These are phyloP conservation scores for Eurosta solidaginis DNA, from an alignment of 1,140 invertebrate species.

Conservation along the genomic window DNA sequence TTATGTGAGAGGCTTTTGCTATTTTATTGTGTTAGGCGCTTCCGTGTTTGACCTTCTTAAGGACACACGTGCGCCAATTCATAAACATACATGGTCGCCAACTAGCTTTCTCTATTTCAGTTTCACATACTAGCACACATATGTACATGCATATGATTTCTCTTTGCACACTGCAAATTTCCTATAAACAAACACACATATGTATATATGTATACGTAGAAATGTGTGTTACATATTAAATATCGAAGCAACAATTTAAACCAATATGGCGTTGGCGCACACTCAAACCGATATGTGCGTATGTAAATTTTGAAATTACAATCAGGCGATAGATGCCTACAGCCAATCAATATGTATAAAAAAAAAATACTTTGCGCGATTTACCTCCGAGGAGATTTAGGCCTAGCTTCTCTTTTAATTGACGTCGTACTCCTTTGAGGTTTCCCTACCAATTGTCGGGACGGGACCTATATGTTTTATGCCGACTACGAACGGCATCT, in stretches of 20 bases:
- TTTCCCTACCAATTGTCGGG: too few species aligned
- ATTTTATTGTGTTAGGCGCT: not conserved
- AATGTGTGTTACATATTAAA: not conserved
- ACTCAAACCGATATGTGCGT: not conserved
- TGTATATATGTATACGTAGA: not conserved
- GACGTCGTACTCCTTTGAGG: too few species aligned
- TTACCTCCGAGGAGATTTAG: too few species aligned
- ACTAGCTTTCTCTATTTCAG: not conserved
- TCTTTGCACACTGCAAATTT: not conserved
- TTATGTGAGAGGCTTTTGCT: not conserved
- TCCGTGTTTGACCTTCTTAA: constrained; percentile 50
- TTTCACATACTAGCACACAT: not conserved
- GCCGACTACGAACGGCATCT: too few species aligned
- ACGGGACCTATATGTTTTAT: too few species aligned
- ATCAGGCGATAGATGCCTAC: not conserved
- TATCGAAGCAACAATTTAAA: not conserved
- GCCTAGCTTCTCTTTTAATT: too few species aligned
- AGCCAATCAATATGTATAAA: constrained; percentile 23
- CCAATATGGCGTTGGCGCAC: not conserved
- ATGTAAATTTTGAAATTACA: not conserved
- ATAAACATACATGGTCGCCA: constrained; percentile 19
- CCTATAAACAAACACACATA: not conserved
- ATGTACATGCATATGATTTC: not conserved
- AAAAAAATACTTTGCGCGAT: too few species aligned
- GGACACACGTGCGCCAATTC: constrained; percentile 43